Conservation (phyloP, 2,888 invertebrate genomes). For the Taphrorychus bicolor region DNA sequence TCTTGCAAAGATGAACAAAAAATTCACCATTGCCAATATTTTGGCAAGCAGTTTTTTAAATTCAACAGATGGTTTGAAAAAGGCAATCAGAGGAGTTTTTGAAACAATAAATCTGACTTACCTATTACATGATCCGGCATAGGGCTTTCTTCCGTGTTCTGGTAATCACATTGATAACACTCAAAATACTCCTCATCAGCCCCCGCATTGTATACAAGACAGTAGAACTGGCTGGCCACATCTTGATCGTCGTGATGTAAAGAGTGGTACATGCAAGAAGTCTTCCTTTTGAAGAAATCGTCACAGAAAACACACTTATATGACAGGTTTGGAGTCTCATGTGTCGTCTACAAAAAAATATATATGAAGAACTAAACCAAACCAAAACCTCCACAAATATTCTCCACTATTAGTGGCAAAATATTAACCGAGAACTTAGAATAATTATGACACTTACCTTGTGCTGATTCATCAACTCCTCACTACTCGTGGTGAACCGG, state of each 20-base stretch:
- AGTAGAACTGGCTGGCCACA: conserved; percentile 31
- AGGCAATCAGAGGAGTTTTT: no score
- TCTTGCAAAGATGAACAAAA: no score
- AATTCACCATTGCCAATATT: no score
- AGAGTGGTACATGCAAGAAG: conserved; percentile 33
- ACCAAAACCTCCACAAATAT: background rate
- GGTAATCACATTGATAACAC: conserved; percentile 34
- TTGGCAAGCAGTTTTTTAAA: no score
- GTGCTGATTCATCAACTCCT: conserved; percentile 25
- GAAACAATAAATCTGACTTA: no score
- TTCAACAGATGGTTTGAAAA: no score
- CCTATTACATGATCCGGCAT: conserved; percentile 37
- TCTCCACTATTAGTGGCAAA: background rate
- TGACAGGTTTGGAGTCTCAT: conserved; percentile 7
- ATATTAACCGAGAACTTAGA: background rate
- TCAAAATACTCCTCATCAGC: conserved; percentile 27
- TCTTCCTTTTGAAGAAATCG: conserved; percentile 16
- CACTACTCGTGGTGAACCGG: conserved; percentile 12
- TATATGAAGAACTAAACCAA: background rate
- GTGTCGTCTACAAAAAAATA: background rate
- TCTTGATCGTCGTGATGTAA: conserved; percentile 31
- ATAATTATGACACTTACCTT: conserved; percentile 21
- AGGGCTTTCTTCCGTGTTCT: conserved; percentile 17
- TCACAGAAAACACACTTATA: conserved; percentile 36
- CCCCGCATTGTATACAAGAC: conserved; percentile 14